phyloP scores from a whole-genome alignment of 2,797 vertebrate genomes.

The Acrocephalus scirpaceus region DNA sequence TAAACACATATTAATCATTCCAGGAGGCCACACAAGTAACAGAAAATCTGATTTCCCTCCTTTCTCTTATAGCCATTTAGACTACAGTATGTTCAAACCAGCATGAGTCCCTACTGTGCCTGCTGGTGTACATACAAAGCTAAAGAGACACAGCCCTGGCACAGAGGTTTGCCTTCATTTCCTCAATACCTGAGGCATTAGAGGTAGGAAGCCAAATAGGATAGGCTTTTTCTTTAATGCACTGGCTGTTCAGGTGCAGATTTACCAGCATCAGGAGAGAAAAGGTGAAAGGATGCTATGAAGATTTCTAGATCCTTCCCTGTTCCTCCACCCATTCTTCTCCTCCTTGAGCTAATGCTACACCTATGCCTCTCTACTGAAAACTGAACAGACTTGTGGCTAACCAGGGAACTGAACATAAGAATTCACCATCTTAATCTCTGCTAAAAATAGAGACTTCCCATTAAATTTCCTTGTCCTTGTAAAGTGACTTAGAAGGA shows the following conservation, averaged over 20 bases:
- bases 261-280: neutral
- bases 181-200: constrained; percentile 1
- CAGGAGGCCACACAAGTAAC: neutral
- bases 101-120: constrained; percentile 12
- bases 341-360: neutral
- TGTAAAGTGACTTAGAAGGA: neutral
- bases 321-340: neutral
- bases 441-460: neutral
- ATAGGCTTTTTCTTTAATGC: neutral
- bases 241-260: neutral
- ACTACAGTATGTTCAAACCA: neutral
- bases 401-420: neutral
- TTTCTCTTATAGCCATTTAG: neutral
- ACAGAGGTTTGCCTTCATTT: constrained; percentile 17
- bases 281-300: neutral
- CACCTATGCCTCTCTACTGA: neutral
- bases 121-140: neutral
- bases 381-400: neutral
- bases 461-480: neutral
- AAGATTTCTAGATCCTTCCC: neutral
- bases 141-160: constrained; percentile 32
- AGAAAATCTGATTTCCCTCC: neutral
- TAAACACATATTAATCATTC: neutral
- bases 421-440: neutral
- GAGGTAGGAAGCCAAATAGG: neutral